These are phyloP conservation scores for Uria lomvia DNA, from an alignment of 2,113 vertebrate genomes.

Conservation along the genomic window DNA sequence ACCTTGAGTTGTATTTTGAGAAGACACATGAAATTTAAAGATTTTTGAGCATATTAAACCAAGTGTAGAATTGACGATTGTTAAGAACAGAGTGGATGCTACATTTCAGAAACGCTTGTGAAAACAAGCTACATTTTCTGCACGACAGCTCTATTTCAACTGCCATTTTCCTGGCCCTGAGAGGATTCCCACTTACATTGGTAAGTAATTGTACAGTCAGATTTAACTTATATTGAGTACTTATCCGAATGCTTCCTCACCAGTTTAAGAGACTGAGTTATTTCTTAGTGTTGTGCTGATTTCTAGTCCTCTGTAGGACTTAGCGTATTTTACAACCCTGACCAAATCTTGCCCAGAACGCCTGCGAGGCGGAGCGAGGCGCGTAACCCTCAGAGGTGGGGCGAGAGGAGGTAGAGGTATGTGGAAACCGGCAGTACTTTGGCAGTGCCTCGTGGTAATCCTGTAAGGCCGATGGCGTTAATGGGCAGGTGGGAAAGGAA, in stretches of 20 bases:
- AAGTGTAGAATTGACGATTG: not conserved
- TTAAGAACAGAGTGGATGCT: not conserved
- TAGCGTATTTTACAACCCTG: not conserved
- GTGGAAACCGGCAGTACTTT: not conserved
- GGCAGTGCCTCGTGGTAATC: not conserved
- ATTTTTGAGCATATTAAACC: not conserved
- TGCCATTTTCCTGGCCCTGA: not conserved
- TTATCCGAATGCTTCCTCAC: not conserved
- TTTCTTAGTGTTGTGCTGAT: not conserved
- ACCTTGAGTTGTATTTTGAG: not conserved
- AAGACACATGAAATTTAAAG: not conserved
- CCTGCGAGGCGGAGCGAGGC: not conserved
- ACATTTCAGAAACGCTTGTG: not conserved
- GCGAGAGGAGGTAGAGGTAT: not conserved
- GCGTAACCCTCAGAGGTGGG: not conserved
- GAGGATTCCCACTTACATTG: not conserved
- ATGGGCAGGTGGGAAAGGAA: not conserved
- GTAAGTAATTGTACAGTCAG: not conserved
- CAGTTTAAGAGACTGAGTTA: not conserved
- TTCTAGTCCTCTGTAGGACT: not conserved
- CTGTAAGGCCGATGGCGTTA: not conserved
- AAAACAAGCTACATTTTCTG: not conserved
- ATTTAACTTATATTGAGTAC: not conserved
- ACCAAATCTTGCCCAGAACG: not conserved
- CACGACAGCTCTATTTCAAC: not conserved